Evolutionary conservation across 1,140 invertebrate genomes (phyloP), one percentile per base, ranked within the genome.

Genomic region (Megalopta genalis): DNA sequence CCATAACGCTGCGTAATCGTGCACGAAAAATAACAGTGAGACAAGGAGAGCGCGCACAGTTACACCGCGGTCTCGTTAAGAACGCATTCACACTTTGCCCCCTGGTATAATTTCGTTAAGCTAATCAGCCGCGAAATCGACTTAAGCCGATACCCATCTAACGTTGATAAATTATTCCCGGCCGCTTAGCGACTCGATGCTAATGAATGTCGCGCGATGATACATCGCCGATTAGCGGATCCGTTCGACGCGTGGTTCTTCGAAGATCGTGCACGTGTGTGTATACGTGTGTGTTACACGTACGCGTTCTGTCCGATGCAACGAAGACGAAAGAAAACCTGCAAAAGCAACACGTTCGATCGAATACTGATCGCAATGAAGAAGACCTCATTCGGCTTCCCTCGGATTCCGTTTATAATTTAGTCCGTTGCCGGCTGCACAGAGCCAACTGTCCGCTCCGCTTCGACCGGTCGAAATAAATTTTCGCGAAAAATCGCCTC

Each of bases 341-440:
- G 54, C 54, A 60, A 70, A 70, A 37, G 66, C 57, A 76, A 69
- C 65, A 76, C 64, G 74, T 77, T 77, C 74, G 74, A 77, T 77
- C 54, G 64, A 46, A 54, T 42, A 49, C 12, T 14, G 54, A 60
- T 69, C 54, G 37, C 39, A 16, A 59, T 16, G 25, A 46, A 69
- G 74, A 46, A 69, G 74, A 46, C 63, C 37, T 67, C 52, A 25
- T 39, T 67, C 64, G 32, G 21, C 63, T 66, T 68, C 52, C 67
- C 67, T 5, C 12, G 21, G 39, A 67, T 5, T 27, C 37, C 25
- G 18, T 59, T 59, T 39, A 59, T 21, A 59, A 57, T 66, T 27
- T 27, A n/a, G 37, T 27, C 18, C 21, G 54, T 57, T 57, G 54
- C 54, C 49, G 18, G 49, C 14, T 7, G 18, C 14, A 52, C 16